These are phyloP conservation scores for Elanoides forficatus DNA, from an alignment of 2,113 vertebrate species.

Conservation along the genomic window DNA sequence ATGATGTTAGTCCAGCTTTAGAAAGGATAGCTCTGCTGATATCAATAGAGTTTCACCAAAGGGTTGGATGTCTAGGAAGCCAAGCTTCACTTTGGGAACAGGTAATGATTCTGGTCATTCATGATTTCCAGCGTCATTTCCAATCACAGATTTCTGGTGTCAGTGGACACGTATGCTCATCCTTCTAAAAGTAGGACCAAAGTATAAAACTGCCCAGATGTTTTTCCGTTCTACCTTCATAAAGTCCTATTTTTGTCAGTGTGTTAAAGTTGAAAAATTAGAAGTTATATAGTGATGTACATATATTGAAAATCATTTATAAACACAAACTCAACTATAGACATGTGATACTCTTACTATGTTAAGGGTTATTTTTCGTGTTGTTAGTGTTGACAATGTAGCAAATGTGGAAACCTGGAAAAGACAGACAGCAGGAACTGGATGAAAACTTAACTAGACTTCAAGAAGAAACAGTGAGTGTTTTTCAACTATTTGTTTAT, in stretches of 20 bases:
- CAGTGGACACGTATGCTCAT: not conserved
- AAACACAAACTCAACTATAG: fast-evolving
- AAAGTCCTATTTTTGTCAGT: not conserved
- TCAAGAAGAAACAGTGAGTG: not conserved
- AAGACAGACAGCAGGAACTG: not conserved
- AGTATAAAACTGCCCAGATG: not conserved
- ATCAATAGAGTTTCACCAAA: not conserved
- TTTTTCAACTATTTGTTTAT: not conserved
- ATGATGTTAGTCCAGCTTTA: not conserved
- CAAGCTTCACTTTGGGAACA: not conserved
- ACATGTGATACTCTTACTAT: not conserved
- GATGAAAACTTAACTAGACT: not conserved
- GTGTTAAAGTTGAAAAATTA: not conserved
- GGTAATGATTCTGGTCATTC: not conserved
- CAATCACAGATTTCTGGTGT: not conserved
- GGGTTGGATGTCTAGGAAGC: not conserved
- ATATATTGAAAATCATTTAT: not conserved
- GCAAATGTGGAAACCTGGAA: not conserved
- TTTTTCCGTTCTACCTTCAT: not conserved
- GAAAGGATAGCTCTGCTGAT: not conserved
- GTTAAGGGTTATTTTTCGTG: not conserved
- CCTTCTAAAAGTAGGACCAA: not conserved
- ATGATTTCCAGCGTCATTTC: not conserved
- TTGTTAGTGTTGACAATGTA: not conserved
- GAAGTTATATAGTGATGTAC: not conserved